These are phyloP conservation scores for Linyphia triangularis DNA, from an alignment of 2,888 invertebrate species.

Conservation along the genomic window DNA sequence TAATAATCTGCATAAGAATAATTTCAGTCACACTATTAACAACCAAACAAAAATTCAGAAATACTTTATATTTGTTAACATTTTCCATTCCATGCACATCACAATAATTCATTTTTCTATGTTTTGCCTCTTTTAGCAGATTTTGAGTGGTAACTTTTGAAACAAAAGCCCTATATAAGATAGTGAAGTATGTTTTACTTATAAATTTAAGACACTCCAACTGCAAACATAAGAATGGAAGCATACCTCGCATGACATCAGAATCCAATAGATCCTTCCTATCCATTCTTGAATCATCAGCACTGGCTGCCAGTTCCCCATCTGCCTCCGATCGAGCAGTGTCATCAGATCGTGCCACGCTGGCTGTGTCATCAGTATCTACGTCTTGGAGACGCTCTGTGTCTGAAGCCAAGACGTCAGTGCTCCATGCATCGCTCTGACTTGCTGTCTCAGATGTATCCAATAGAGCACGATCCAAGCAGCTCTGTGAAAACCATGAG, in stretches of 20 bases:
- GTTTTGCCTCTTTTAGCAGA: not conserved
- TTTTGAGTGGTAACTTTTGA: not conserved
- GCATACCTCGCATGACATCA: constrained; percentile 50
- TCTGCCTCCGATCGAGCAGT: constrained; percentile 75
- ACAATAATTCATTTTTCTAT: too few species aligned
- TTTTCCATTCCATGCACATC: too few species aligned
- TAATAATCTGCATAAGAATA: too few species aligned
- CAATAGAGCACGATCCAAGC: constrained; percentile 59
- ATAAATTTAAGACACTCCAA: not conserved
- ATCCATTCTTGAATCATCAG: constrained; percentile 59
- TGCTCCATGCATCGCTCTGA: constrained; percentile 98
- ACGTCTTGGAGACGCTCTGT: constrained; percentile 94
- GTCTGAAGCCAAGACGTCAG: constrained; percentile 95
- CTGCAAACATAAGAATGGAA: not conserved
- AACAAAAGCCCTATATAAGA: not conserved
- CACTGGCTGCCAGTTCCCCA: constrained; percentile 41
- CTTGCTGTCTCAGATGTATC: constrained; percentile 89
- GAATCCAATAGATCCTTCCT: constrained; percentile 60
- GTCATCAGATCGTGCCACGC: constrained; percentile 82
- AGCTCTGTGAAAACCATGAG: constrained; percentile 45
- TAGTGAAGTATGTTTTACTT: too few species aligned
- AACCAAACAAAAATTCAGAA: too few species aligned
- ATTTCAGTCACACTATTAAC: too few species aligned
- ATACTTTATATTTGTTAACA: too few species aligned
- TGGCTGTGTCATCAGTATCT: constrained; percentile 85